These are phyloP conservation scores for Brachyhypopomus occidentalis DNA, from an alignment of 2,113 vertebrate species.

Conservation along the genomic window DNA sequence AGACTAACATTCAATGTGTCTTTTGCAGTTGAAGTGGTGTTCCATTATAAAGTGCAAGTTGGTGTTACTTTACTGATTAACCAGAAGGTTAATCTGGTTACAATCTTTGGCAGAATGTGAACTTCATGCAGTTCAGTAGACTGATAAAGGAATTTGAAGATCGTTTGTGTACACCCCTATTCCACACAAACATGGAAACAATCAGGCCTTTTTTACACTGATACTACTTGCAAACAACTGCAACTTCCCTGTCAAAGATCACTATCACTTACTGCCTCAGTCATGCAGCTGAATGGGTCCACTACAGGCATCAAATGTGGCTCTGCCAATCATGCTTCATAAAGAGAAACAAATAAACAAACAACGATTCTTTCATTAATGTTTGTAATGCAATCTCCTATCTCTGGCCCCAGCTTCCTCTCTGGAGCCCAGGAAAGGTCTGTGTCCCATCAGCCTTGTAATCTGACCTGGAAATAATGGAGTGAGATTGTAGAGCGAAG, in stretches of 20 bases:
- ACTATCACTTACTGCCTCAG: neutral
- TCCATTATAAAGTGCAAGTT: neutral
- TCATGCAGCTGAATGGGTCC: neutral
- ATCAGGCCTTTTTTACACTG: neutral
- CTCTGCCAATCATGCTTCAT: neutral
- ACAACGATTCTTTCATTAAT: no score
- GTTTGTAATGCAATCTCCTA: neutral
- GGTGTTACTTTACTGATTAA: no score
- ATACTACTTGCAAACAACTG: neutral
- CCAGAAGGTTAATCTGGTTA: neutral
- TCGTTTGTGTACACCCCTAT: neutral
- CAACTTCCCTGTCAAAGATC: neutral
- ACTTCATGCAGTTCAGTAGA: neutral
- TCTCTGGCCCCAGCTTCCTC: neutral
- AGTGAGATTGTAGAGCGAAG: conserved; percentile 4
- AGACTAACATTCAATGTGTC: neutral
- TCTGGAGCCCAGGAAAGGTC: conserved; percentile 4
- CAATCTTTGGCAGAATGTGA: neutral
- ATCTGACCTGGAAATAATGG: conserved; percentile 34
- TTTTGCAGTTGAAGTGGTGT: neutral
- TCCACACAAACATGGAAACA: neutral
- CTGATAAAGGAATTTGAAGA: neutral
- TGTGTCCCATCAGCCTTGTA: conserved; percentile 8
- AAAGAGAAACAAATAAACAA: no score
- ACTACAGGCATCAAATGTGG: neutral